These are phyloP conservation scores for Cheirogaleus major DNA, from an alignment of 2,797 vertebrate genomes.

Conservation along the genomic window DNA sequence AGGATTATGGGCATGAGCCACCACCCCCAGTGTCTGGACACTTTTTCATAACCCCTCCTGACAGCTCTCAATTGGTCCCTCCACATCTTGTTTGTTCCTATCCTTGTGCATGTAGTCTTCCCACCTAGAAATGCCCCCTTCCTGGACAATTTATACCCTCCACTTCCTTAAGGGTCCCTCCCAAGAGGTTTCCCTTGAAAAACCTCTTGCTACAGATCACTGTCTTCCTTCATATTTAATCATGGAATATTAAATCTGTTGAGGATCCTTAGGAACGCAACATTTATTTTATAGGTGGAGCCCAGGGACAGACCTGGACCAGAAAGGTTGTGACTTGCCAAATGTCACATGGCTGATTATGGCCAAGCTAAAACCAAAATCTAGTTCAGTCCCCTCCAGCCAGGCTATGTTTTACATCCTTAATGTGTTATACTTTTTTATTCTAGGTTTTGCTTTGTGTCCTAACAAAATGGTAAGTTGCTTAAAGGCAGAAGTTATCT, in stretches of 20 bases:
- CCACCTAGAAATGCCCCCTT: background rate
- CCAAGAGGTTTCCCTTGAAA: background rate
- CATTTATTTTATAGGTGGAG: background rate
- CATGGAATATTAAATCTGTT: too few species aligned
- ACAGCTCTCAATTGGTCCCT: background rate
- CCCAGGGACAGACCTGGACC: background rate
- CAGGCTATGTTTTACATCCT: background rate
- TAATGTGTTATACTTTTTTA: background rate
- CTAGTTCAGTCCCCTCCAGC: background rate
- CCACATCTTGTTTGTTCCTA: background rate
- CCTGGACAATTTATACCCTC: background rate
- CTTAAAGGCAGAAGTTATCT: background rate
- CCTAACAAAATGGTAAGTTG: background rate
- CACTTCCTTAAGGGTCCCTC: background rate
- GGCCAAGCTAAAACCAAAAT: background rate
- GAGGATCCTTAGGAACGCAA: background rate
- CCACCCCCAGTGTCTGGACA: too few species aligned
- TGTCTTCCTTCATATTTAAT: background rate
- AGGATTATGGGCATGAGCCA: too few species aligned
- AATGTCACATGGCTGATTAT: background rate
- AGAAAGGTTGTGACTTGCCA: background rate
- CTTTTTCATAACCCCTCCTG: background rate
- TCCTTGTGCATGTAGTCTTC: too few species aligned
- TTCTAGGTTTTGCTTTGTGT: background rate
- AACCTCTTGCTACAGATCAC: background rate